These are phyloP conservation scores for Cynaeus angustus DNA, from an alignment of 2,888 invertebrate genomes.

Conservation along the genomic window DNA sequence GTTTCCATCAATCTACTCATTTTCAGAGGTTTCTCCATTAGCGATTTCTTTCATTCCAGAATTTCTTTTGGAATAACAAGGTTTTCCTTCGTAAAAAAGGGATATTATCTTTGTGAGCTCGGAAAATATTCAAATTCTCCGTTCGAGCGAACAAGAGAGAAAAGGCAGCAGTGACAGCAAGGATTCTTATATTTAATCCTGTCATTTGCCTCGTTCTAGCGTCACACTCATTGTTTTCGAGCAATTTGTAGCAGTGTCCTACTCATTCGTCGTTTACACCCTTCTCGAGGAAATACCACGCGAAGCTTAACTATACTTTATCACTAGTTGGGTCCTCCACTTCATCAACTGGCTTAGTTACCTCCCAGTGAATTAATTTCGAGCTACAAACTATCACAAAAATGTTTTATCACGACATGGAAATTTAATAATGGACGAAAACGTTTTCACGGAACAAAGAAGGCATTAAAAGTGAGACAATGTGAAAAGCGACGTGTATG, in stretches of 20 bases:
- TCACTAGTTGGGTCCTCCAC: constrained; percentile 19
- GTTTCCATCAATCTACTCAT: constrained; percentile 9
- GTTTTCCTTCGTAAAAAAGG: constrained; percentile 22
- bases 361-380: constrained; percentile 29
- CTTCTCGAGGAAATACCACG: constrained; percentile 36
- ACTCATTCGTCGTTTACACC: constrained; percentile 41
- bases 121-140: constrained; percentile 25
- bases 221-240: constrained; percentile 45
- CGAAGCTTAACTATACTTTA: constrained; percentile 23
- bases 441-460: constrained; percentile 34
- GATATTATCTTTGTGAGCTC: constrained; percentile 23
- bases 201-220: constrained; percentile 43
- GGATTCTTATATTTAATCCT: constrained; percentile 47
- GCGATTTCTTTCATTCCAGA: constrained; percentile 6
- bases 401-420: constrained; percentile 33
- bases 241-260: constrained; percentile 45
- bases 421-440: constrained; percentile 35
- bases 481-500: constrained; percentile 30
- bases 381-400: constrained; percentile 19
- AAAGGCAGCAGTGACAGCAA: constrained; percentile 29
- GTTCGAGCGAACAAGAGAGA: not conserved
- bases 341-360: constrained; percentile 36
- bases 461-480: constrained; percentile 42
- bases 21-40: constrained; percentile 1
- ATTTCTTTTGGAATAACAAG: constrained; percentile 5